Evolutionary conservation across 2,113 vertebrate genomes (phyloP).

Genomic region (Himantopus leucocephalus): DNA sequence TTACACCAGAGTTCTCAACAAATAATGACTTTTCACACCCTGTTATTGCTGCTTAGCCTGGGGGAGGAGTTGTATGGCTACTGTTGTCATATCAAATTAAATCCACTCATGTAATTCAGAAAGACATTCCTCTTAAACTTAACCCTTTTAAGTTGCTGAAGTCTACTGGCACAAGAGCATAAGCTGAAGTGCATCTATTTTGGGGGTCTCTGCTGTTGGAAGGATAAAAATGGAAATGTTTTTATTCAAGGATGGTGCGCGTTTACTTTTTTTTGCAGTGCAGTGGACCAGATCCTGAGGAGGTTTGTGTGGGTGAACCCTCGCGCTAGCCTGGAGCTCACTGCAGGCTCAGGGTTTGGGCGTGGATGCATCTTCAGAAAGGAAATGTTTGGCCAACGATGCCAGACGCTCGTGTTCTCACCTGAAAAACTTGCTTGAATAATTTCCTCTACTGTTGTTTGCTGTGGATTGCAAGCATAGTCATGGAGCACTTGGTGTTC

Average conservation of each 20-base stretch:
- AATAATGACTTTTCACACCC: conserved; percentile 83
- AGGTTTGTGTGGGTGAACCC: not conserved
- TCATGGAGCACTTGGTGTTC: not conserved
- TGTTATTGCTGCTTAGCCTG: conserved; percentile 63
- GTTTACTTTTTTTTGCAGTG: not conserved
- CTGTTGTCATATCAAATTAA: conserved; percentile 72
- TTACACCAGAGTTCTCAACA: conserved; percentile 74
- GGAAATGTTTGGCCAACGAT: not conserved
- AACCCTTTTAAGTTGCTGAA: conserved; percentile 62
- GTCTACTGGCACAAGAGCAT: not conserved
- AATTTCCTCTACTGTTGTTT: not conserved
- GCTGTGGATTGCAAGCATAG: not conserved
- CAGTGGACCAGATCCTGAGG: not conserved
- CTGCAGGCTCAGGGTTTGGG: not conserved
- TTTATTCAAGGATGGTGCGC: not conserved
- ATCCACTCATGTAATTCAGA: conserved; percentile 46
- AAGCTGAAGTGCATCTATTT: not conserved
- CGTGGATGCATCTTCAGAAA: not conserved
- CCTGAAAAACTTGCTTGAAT: not conserved
- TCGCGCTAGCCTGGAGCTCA: not conserved
- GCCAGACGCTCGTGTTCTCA: fast-evolving
- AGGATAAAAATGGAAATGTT: not conserved
- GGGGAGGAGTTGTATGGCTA: conserved; percentile 67
- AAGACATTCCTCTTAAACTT: conserved; percentile 52
- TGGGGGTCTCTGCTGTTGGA: not conserved